Percentiles rank a stretch among this genome's conserved stretches.
Evolutionary conservation across 2,113 vertebrate species (phyloP).

Genomic region (Nothoprocta pentlandii): DNA sequence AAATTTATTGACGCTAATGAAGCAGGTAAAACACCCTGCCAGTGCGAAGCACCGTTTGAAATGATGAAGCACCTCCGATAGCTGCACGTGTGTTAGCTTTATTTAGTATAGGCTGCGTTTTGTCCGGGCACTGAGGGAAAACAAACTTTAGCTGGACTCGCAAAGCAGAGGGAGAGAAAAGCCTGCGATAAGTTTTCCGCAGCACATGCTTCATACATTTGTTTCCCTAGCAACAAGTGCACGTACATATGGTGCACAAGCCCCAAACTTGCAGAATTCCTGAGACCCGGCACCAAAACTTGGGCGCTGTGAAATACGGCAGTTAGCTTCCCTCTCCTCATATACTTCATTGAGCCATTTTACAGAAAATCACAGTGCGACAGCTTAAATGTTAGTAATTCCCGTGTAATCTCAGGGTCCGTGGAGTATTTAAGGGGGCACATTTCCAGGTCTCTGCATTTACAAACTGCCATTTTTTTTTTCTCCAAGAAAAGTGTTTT

Average conservation of each 20-base stretch:
- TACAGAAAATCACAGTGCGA: not conserved
- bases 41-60: not conserved
- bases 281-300: not conserved
- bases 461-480: not conserved
- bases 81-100: not conserved
- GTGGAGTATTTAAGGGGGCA: not conserved
- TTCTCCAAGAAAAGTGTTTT: conserved; percentile 59
- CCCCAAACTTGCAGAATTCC: not conserved
- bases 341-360: not conserved
- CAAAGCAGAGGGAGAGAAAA: conserved; percentile 12
- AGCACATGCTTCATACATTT: conserved; percentile 35
- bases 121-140: not conserved
- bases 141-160: conserved; percentile 21
- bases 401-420: not conserved
- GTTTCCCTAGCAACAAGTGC: conserved; percentile 82
- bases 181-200: conserved; percentile 27
- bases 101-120: not conserved
- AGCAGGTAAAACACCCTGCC: conserved; percentile 15
- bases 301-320: not conserved
- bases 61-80: not conserved
- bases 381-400: not conserved
- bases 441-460: not conserved
- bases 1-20: not conserved
- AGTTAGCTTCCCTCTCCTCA: not conserved
- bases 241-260: conserved; percentile 40